Evolutionary conservation across 1,140 invertebrate species (phyloP), one percentile per base, ranked within the genome.

Genomic region (Drosophila subpulchrella): DNA sequence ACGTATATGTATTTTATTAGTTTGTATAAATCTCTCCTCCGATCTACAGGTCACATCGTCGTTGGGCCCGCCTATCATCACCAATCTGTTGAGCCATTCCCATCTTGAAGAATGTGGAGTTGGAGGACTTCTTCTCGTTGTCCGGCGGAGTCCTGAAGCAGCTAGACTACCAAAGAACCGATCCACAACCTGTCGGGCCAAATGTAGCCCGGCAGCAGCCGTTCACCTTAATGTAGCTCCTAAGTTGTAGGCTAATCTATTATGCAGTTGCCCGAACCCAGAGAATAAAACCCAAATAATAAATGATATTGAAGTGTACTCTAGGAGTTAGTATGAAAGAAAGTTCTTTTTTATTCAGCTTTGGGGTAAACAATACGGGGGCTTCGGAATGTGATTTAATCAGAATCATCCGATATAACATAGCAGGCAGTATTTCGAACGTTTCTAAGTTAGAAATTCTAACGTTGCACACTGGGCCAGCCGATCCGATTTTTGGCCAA

Each of bases 61-160:
- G 91, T 98, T 95, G 4, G 97, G 97, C 2, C 98, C 97, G 12
- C 97, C 97, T 81, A 99, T 96, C 13, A 98, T 93, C 4, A 98
- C 94, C 81, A 98, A 92, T 65, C 94, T 95, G 41, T 97, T 94
- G 10, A 98, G 90, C 93, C 51, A 98, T 93, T 61, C 97, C 97
- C 38, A 92, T 74, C 93, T 97, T 97, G 78, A 96, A 97, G 3
- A 94, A 92, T n/a, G 93, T 93, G 72, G 95, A 95, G 73, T 95
- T 95, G 2, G 93, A 94, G 20, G 94, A 94, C 10, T 85, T 66
- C 13, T 95, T 93, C 86, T 96, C 32, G 39, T n/a, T 6, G 17
- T 34, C 8, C 11, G 44, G 38, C 56, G 27, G 39, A 77, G 74
- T 65, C 32, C 59, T 75, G 41, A 60, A 56, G 60, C 83, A 88